phyloP scores from a whole-genome alignment of 2,888 invertebrate genomes.

The Pristionchus arcanus region DNA sequence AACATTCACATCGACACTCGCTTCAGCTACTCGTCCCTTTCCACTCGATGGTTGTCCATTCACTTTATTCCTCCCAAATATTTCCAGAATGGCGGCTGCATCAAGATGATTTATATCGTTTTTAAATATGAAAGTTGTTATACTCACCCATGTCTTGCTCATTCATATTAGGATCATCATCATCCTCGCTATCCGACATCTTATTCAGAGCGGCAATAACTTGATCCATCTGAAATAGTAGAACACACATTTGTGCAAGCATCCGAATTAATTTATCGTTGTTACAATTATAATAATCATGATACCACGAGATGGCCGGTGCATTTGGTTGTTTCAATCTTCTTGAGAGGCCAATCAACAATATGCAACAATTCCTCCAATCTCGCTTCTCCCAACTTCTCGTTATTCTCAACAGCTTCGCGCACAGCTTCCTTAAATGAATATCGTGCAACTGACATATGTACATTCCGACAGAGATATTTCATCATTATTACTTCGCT shows the following conservation, averaged over 20 bases:
- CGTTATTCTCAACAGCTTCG: slow-evolving; percentile 56
- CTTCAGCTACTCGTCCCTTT: slow-evolving; percentile 44
- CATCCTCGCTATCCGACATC: slow-evolving; percentile 21
- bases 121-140: background rate
- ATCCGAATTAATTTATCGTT: background rate
- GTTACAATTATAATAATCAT: background rate
- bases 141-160: slow-evolving; percentile 53
- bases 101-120: background rate
- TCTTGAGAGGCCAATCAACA: slow-evolving; percentile 61
- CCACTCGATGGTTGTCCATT: background rate
- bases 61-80: background rate
- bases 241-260: no score
- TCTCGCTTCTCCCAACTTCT: slow-evolving; percentile 59
- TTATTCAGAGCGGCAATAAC: background rate
- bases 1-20: slow-evolving; percentile 45
- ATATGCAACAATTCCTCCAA: slow-evolving; percentile 61
- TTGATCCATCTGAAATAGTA: slow-evolving; percentile 44
- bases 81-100: background rate
- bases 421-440: slow-evolving; percentile 51
- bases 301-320: background rate
- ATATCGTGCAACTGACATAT: background rate
- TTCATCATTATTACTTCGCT: background rate
- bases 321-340: slow-evolving; percentile 5
- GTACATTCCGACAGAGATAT: background rate
- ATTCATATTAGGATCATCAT: slow-evolving; percentile 44